Evolutionary conservation across 2,888 invertebrate genomes (phyloP).

Genomic region (Melinaea menophilus): DNA sequence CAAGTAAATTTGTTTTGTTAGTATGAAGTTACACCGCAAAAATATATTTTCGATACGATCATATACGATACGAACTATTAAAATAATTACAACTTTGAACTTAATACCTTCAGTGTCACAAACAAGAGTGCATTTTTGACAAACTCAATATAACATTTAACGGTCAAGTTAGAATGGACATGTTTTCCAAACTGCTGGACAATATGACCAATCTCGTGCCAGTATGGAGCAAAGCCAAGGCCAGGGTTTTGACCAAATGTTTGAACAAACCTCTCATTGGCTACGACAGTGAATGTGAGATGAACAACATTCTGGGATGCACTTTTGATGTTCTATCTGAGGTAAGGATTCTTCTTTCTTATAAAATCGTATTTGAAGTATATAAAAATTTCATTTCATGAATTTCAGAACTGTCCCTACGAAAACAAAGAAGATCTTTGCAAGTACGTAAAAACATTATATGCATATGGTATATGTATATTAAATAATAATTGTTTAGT

Average conservation of each 20-base stretch:
- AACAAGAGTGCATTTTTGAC: conserved; percentile 59
- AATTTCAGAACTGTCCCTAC: conserved; percentile 64
- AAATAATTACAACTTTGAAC: not conserved
- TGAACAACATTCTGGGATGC: conserved; percentile 59
- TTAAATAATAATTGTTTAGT: not conserved
- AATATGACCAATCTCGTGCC: conserved; percentile 51
- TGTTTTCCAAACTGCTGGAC: conserved; percentile 53
- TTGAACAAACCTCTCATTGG: conserved; percentile 42
- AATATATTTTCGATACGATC: no score
- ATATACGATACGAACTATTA: no score
- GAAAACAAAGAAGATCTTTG: conserved; percentile 51
- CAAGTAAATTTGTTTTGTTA: no score
- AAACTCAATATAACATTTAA: conserved; percentile 49
- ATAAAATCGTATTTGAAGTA: no score
- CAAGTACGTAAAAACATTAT: conserved; percentile 47
- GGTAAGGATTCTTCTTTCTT: conserved; percentile 40
- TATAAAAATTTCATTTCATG: conserved; percentile 7
- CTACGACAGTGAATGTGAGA: conserved; percentile 53
- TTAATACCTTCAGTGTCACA: conserved; percentile 48
- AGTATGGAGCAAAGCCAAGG: conserved; percentile 55
- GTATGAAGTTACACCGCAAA: no score
- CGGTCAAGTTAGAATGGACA: conserved; percentile 48
- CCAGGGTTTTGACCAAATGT: conserved; percentile 58
- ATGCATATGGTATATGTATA: conserved; percentile 5
- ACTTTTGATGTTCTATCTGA: conserved; percentile 64